Evolutionary conservation across 2,113 vertebrate genomes (phyloP), one percentile per base, ranked within the genome.

Genomic region (Cryptotis parvus): DNA sequence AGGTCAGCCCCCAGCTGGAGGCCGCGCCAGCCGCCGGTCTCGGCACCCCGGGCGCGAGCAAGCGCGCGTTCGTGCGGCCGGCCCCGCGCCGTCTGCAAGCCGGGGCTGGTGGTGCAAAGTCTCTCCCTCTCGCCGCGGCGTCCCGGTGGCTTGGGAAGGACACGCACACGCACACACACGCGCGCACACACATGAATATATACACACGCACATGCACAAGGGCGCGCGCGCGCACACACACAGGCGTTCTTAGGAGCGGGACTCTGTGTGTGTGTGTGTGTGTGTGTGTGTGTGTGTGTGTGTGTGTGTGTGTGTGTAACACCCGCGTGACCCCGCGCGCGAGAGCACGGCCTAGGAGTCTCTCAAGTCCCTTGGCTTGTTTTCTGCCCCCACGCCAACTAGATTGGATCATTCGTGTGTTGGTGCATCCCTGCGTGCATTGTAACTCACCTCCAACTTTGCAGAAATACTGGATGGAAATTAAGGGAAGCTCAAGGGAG

Each of bases 1-100:
- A 89, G 96, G 90, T 95, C 94, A 92, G 93, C 80, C 94, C 92
- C 84, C 89, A 63, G 93, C 91, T 72, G 55, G 29, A 0, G 58
- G 87, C 93, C 33, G 78, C 7, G 85, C 85, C 88, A 81, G 69
- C 72, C 94, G 66, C 37, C 85, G 73, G 55, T 80, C n/a, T 78
- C 69, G 29, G 82, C 90, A 77, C 72, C 81, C 29, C 63, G 10
- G 22, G 27, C 63, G 76, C 45, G 3, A 70, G 55, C 10, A 3
- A n/a, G n/a, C n/a, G 72, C 69, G 73, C 85, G 65, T 77, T 74
- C 77, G 49, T 6, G 78, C 63, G 84, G 65, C 31, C 91, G 89
- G 94, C 70, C 55, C 52, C 27, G 95, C 61, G 49, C 49, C 49
- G 49, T 52, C 49, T 16, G 49, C 49, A 16, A 10, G 49, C 49